phyloP scores from a whole-genome alignment of 1,140 invertebrate genomes.

The Diorhabda elongata region DNA sequence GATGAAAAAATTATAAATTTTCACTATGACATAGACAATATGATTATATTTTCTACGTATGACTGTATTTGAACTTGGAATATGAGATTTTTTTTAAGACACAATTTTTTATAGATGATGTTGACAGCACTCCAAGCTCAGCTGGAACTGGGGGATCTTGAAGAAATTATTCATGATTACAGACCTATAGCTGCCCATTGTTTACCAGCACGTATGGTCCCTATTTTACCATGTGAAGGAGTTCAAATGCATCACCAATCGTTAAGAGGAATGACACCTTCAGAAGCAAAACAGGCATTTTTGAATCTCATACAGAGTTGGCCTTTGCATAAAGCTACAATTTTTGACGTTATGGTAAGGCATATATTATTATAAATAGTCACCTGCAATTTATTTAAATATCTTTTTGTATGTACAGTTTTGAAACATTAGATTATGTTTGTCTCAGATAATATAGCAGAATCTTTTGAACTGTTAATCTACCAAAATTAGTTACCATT shows the following conservation, averaged over 20 bases:
- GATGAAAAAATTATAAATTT: too few relatives aligned
- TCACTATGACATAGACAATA: too few relatives aligned
- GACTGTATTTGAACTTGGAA: too few relatives aligned
- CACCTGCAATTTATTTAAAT: too few relatives aligned
- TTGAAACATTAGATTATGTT: too few relatives aligned
- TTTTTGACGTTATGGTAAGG: constrained; percentile 88
- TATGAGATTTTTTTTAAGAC: too few relatives aligned
- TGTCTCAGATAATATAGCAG: too few relatives aligned
- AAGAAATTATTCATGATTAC: constrained; percentile 66
- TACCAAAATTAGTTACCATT: too few relatives aligned
- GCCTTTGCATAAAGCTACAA: constrained; percentile 87
- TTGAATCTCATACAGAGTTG: constrained; percentile 91
- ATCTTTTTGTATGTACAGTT: too few relatives aligned
- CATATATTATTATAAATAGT: too few relatives aligned
- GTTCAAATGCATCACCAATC: constrained; percentile 84
- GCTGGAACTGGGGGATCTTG: constrained; percentile 82
- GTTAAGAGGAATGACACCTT: constrained; percentile 75
- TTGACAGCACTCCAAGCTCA: constrained; percentile 90
- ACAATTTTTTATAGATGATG: constrained; percentile 68
- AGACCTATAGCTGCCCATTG: constrained; percentile 73
- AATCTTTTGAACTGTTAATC: too few relatives aligned
- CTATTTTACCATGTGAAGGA: constrained; percentile 69
- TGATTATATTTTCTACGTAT: too few relatives aligned
- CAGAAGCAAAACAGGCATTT: constrained; percentile 87
- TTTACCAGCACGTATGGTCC: constrained; percentile 74